These are phyloP conservation scores for Poecilia latipinna DNA, from an alignment of 2,113 vertebrate species.

Conservation along the genomic window DNA sequence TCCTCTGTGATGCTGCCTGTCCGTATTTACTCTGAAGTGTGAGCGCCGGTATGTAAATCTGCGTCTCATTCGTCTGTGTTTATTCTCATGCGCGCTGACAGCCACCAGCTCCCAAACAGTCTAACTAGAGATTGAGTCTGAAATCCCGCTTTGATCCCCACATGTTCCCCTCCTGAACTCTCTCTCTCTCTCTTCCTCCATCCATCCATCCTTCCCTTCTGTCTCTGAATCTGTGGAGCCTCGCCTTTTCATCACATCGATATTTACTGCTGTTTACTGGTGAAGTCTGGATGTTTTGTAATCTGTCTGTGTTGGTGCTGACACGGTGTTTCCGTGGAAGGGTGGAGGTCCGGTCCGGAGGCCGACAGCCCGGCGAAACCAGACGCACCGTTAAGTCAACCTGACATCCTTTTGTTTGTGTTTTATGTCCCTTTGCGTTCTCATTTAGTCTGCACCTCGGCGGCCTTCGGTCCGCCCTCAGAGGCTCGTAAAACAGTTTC, in stretches of 20 bases:
- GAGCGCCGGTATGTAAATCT: constrained; percentile 26
- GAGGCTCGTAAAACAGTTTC: constrained; percentile 6
- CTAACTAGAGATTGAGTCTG: constrained; percentile 50
- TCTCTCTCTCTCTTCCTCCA: not conserved
- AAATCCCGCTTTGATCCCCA: constrained; percentile 57
- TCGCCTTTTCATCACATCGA: constrained; percentile 52
- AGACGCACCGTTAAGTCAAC: constrained; percentile 14
- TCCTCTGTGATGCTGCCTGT: constrained; percentile 19
- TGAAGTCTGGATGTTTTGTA: not conserved
- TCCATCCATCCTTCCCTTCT: not conserved
- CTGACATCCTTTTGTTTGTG: constrained; percentile 28
- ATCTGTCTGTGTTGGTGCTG: constrained; percentile 29
- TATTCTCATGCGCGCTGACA: constrained; percentile 61
- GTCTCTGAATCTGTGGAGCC: constrained; percentile 15
- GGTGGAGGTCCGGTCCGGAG: constrained; percentile 28
- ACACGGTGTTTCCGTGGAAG: constrained; percentile 28
- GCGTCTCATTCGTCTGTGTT: constrained; percentile 52
- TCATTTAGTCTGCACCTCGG: not conserved
- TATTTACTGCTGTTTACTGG: constrained; percentile 40
- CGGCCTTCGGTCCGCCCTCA: constrained; percentile 19
- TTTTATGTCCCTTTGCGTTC: constrained; percentile 6
- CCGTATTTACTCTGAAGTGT: constrained; percentile 17
- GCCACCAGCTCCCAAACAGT: constrained; percentile 49
- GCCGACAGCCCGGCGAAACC: constrained; percentile 43
- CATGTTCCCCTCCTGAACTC: constrained; percentile 33